phyloP scores from a whole-genome alignment of 2,888 invertebrate genomes.

The Drosophila neonasuta region DNA sequence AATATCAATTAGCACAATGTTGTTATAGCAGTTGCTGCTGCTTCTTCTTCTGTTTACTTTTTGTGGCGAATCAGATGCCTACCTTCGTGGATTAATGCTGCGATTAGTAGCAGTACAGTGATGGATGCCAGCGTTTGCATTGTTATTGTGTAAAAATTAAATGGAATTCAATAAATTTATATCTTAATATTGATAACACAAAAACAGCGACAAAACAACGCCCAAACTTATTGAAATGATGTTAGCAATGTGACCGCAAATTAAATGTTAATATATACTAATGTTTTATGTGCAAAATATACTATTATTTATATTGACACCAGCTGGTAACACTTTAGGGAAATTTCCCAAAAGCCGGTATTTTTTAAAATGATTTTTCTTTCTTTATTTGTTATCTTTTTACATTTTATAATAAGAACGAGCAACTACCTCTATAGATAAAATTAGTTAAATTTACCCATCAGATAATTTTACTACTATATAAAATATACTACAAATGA shows the following conservation, averaged over 20 bases:
- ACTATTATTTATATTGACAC: background rate
- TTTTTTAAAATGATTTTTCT: background rate
- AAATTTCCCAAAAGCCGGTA: no score
- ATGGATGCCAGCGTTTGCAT: constrained; percentile 38
- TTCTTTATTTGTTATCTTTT: background rate
- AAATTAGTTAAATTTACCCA: no score
- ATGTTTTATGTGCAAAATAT: background rate
- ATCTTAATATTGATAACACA: background rate
- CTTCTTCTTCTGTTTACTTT: constrained; percentile 2
- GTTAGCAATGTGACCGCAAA: background rate
- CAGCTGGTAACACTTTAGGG: background rate
- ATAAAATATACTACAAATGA: no score
- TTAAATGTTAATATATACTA: background rate
- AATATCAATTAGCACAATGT: background rate
- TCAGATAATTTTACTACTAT: no score
- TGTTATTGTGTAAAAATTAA: background rate
- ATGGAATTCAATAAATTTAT: background rate
- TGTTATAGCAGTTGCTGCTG: constrained; percentile 4
- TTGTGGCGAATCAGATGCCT: constrained; percentile 9
- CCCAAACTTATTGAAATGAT: constrained; percentile 23
- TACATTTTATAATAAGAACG: no score
- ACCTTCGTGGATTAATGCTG: constrained; percentile 63
- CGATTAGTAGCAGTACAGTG: constrained; percentile 47
- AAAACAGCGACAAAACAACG: constrained; percentile 44
- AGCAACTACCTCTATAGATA: no score